These are phyloP conservation scores for Melanotus villosus DNA, from an alignment of 2,888 invertebrate species.

Conservation along the genomic window DNA sequence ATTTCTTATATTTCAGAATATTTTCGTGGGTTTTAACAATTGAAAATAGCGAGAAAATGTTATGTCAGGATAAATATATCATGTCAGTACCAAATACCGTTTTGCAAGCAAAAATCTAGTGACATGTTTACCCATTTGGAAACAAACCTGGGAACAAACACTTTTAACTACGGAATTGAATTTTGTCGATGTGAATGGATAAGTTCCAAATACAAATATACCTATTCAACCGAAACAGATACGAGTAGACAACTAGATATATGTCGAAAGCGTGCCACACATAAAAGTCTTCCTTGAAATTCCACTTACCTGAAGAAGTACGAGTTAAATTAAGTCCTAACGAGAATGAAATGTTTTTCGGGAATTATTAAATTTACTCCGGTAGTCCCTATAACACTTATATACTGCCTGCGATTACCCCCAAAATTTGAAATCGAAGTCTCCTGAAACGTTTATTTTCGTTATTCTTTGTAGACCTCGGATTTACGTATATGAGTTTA, in stretches of 20 bases:
- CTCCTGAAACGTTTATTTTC: too few relatives aligned
- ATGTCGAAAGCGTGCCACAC: constrained; percentile 1
- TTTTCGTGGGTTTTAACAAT: constrained; percentile 20
- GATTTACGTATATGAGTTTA: too few relatives aligned
- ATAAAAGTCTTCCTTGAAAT: background rate
- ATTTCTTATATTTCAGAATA: constrained; percentile 16
- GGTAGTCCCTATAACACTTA: too few relatives aligned
- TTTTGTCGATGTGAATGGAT: constrained; percentile 21
- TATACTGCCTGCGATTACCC: too few relatives aligned
- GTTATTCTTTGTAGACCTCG: too few relatives aligned
- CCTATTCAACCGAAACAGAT: constrained; percentile 17
- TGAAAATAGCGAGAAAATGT: constrained; percentile 5
- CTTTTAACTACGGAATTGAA: constrained; percentile 25
- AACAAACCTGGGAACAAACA: constrained; percentile 32
- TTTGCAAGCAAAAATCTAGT: constrained; percentile 19
- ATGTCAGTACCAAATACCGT: constrained; percentile 13
- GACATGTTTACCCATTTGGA: constrained; percentile 21
- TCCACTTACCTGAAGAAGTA: background rate
- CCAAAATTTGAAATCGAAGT: too few relatives aligned
- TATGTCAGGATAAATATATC: constrained; percentile 29
- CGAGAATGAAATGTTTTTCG: too few relatives aligned
- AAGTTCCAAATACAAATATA: constrained; percentile 28
- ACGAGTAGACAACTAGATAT: constrained; percentile 15
- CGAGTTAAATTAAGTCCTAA: background rate
- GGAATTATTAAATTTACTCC: too few relatives aligned